Evolutionary conservation across 2,113 vertebrate species (phyloP).

Genomic region (Fregata magnificens): DNA sequence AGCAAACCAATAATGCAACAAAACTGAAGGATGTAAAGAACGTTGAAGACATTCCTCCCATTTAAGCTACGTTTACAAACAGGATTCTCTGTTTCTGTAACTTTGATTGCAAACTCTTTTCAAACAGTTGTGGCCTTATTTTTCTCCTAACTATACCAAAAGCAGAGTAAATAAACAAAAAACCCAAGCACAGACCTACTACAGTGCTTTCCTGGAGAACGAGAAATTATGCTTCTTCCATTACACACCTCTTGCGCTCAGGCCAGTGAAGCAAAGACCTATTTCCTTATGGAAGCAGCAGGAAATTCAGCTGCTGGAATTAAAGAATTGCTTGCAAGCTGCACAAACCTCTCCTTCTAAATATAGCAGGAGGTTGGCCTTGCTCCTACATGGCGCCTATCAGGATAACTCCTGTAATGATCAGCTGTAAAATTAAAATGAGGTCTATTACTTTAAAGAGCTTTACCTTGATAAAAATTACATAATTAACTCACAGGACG

Average conservation of each 20-base stretch:
- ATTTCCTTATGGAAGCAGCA: background rate
- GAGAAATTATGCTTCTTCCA: background rate
- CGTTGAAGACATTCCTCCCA: background rate
- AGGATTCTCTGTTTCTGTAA: background rate
- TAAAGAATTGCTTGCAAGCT: background rate
- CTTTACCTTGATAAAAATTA: background rate
- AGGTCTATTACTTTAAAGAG: background rate
- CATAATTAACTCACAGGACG: background rate
- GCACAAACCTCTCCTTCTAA: background rate
- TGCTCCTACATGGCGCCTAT: background rate
- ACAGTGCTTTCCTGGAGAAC: fast-evolving
- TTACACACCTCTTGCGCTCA: background rate
- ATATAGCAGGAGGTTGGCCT: background rate
- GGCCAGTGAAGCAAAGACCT: background rate
- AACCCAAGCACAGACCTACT: background rate
- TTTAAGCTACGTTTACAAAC: background rate
- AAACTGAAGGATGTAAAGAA: background rate
- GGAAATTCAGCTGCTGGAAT: background rate
- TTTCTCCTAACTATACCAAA: background rate
- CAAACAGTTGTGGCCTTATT: background rate
- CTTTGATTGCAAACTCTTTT: background rate
- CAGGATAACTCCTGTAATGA: background rate
- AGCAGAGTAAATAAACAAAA: background rate
- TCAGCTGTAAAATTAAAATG: background rate
- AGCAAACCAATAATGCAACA: background rate